A percentile compares a stretch with the other conserved stretches of the same genome.
These are phyloP conservation scores for Vimba vimba DNA, from an alignment of 2,113 vertebrate species.

Conservation along the genomic window DNA sequence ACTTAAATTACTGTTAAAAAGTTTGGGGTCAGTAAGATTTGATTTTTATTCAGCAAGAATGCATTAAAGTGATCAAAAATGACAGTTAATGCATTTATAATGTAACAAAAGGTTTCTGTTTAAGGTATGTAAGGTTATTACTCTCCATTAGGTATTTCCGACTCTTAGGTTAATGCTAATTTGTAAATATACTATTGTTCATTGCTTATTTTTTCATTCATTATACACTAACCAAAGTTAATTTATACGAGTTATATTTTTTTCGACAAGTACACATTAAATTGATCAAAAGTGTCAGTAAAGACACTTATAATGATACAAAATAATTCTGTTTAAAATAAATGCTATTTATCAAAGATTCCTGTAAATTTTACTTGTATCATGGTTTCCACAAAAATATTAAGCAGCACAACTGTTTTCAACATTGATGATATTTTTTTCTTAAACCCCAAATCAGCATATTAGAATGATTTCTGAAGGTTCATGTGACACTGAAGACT, in stretches of 20 bases:
- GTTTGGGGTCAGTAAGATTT: too few relatives aligned
- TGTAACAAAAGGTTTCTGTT: background rate
- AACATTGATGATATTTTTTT: background rate
- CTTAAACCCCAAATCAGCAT: background rate
- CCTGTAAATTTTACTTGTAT: too few relatives aligned
- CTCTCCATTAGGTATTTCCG: background rate
- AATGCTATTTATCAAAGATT: background rate
- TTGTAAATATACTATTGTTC: background rate
- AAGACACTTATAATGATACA: background rate
- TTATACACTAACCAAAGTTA: background rate
- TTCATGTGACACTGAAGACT: background rate
- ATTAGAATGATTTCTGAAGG: background rate
- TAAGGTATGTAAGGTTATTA: background rate
- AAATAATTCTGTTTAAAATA: background rate
- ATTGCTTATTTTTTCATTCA: background rate
- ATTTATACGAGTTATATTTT: background rate
- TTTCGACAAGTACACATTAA: background rate
- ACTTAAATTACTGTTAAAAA: background rate
- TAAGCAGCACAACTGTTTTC: background rate
- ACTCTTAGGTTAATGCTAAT: background rate
- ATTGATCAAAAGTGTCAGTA: background rate
- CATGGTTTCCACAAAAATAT: background rate
- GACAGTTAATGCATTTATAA: background rate
- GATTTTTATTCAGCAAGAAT: too few relatives aligned
- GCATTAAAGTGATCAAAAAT: background rate